A percentile compares a stretch with the other conserved stretches of the same genome.
Evolutionary conservation across 2,888 invertebrate species (phyloP).

Genomic region (Calliopum simillimum): DNA sequence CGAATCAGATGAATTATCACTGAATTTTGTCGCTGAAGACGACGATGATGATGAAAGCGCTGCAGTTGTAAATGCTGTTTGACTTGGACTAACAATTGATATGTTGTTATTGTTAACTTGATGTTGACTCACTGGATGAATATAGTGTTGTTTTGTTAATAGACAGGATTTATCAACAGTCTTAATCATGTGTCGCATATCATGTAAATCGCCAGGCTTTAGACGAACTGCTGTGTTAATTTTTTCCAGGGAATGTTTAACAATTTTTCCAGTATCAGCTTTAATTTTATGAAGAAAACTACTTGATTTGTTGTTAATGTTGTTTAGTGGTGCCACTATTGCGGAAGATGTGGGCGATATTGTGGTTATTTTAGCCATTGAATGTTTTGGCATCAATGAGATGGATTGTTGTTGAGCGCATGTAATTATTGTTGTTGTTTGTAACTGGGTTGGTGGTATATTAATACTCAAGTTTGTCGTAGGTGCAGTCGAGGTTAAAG

Average conservation of each 20-base stretch:
- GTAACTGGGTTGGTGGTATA: conserved; percentile 20
- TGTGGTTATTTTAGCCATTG: conserved; percentile 49
- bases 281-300: conserved; percentile 55
- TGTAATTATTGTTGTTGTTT: conserved; percentile 24
- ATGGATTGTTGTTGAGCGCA: conserved; percentile 20
- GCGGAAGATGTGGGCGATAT: conserved; percentile 43
- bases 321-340: background rate
- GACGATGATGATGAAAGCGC: conserved; percentile 55
- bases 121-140: conserved; percentile 17
- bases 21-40: conserved; percentile 65
- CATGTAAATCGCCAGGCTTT: conserved; percentile 47
- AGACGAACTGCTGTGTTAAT: conserved; percentile 48
- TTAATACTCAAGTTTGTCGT: background rate
- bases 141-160: conserved; percentile 43
- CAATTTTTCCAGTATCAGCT: conserved; percentile 54
- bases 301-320: conserved; percentile 43
- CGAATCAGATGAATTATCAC: conserved; percentile 79
- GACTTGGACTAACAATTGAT: conserved; percentile 37
- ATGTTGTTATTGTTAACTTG: conserved; percentile 36
- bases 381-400: conserved; percentile 53
- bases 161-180: conserved; percentile 49
- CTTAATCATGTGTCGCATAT: conserved; percentile 50
- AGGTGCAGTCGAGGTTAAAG: background rate
- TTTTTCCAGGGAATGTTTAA: conserved; percentile 55
- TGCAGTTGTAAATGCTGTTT: conserved; percentile 47